A percentile compares a stretch with the other conserved stretches of the same genome.
phyloP scores from a whole-genome alignment of 2,113 vertebrate species.

The Castor canadensis region DNA sequence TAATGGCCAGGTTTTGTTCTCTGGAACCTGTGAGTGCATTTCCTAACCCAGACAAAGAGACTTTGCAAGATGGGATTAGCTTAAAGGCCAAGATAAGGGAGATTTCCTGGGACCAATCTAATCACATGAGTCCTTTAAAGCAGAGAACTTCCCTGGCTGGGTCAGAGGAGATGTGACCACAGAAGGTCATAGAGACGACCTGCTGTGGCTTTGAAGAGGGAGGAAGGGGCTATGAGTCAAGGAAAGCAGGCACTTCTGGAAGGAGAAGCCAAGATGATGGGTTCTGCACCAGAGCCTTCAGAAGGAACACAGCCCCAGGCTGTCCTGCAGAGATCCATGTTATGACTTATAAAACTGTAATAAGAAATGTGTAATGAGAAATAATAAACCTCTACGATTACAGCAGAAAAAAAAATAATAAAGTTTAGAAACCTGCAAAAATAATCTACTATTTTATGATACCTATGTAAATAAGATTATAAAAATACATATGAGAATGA shows the following conservation, averaged over 20 bases:
- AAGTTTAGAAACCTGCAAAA: not conserved
- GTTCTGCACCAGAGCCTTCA: not conserved
- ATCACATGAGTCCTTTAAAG: not conserved
- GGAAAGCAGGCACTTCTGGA: no score
- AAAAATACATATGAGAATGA: not conserved
- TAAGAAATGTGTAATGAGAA: no score
- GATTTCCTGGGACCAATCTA: not conserved
- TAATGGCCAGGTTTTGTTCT: not conserved
- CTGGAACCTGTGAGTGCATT: not conserved
- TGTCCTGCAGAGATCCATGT: not conserved
- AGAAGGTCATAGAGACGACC: not conserved
- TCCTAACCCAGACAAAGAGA: not conserved
- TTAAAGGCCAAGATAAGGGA: not conserved
- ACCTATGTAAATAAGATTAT: not conserved
- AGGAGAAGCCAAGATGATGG: not conserved
- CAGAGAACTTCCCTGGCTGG: not conserved
- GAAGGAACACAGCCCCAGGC: not conserved
- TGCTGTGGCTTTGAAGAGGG: not conserved
- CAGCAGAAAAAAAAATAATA: not conserved
- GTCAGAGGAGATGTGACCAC: not conserved
- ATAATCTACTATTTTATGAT: conserved; percentile 13
- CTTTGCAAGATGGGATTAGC: not conserved
- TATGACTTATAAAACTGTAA: not conserved
- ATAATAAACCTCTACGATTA: no score
- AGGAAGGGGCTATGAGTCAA: no score